Evolutionary conservation across 2,888 invertebrate genomes (phyloP).

Genomic region (Orthosia gracilis): DNA sequence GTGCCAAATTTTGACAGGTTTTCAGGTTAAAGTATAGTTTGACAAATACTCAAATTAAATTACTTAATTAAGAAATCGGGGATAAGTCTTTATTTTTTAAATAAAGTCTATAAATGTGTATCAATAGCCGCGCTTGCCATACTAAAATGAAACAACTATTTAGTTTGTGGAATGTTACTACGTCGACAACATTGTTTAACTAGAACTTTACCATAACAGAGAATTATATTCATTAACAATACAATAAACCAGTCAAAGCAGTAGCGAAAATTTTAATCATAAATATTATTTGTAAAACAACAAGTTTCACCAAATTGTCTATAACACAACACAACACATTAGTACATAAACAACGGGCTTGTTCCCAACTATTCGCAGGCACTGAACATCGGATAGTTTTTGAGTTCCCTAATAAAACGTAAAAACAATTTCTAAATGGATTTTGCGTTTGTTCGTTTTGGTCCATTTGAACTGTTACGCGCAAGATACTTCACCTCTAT

Average conservation of each 20-base stretch:
- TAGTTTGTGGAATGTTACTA: background rate
- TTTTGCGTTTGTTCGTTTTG: slow-evolving; percentile 42
- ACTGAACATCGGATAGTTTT: slow-evolving; percentile 57
- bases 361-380: slow-evolving; percentile 55
- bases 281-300: slow-evolving; percentile 40
- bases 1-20: too few relatives aligned
- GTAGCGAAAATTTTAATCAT: slow-evolving; percentile 25
- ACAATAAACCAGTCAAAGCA: slow-evolving; percentile 10
- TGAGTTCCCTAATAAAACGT: slow-evolving; percentile 50
- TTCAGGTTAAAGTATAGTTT: too few relatives aligned
- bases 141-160: too few relatives aligned
- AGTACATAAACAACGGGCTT: slow-evolving; percentile 44
- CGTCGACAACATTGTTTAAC: too few relatives aligned
- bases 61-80: too few relatives aligned
- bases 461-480: slow-evolving; percentile 38
- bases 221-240: background rate
- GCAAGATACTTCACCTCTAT: slow-evolving; percentile 10
- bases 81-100: too few relatives aligned
- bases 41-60: too few relatives aligned
- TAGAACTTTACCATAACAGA: background rate
- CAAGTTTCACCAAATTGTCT: slow-evolving; percentile 36
- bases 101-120: too few relatives aligned
- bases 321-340: slow-evolving; percentile 20
- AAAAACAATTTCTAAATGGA: slow-evolving; percentile 66
- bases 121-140: too few relatives aligned